Base-by-base conservation (phyloP, 2,888 invertebrate genomes). In the Nomada goodeniana region DNA sequence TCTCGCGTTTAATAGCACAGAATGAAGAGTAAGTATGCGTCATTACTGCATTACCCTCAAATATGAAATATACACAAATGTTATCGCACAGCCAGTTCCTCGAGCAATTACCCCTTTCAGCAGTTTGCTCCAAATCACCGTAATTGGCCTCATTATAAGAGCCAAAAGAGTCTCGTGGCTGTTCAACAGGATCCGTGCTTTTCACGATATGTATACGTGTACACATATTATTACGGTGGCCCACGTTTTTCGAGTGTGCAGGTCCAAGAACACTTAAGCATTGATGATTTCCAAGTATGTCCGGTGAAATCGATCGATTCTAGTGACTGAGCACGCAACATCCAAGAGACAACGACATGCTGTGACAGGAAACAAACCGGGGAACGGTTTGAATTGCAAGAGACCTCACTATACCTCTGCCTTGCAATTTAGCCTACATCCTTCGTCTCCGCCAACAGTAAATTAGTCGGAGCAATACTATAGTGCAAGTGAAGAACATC, bases 301-400 rank as follows among this genome's bases (percentile, higher is more conserved):
- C 61, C 76, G 52, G 64, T 74, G 36, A 85, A 85, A 83, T 83
- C 80, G 71, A 87, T 87, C 76, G 82, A 83, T 87, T 84, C 72
- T 57, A 29, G 50, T 23, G 53, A 73, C 64, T n/a, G 55, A 47
- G 68, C 80, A 82, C 68, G 75, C 72, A 76, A 82, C 44, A 57
- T 23, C 44, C 9, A 63, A 57, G 63, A 69, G 63, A 69, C 65
- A 50, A 59, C 68, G 50, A 70, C 64, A 63, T 59, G 63, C 47
- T 26, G 50, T 18, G 36, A 76, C 61, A 57, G 67, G 57, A 70
- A 70, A 52, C 50, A 15, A n/a, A 42, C 23, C n/a, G n/a, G 13
- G 11, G 26, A 44, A 57, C 20, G 53, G 15, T 69, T 64, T 53
- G 60, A 52, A 74, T 80, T 44, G 59, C 55, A 75, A 50, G 50